Evolutionary conservation across 2,797 vertebrate species (phyloP).

Genomic region (Myiotriccus ornatus): DNA sequence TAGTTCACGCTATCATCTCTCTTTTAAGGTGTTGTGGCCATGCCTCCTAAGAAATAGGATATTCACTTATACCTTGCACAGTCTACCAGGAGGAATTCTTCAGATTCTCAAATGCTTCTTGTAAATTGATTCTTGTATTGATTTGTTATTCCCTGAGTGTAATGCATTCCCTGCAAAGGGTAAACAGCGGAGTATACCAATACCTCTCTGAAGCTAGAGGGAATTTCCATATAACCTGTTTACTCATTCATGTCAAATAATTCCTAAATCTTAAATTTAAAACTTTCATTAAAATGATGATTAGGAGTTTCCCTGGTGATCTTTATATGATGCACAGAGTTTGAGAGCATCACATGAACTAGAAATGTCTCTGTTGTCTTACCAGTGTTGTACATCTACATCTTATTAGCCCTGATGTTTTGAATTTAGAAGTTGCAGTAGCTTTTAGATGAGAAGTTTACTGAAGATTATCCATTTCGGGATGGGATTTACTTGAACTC

Average conservation of each 20-base stretch:
- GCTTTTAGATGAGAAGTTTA: not conserved
- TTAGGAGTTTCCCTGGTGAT: not conserved
- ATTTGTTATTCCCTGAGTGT: not conserved
- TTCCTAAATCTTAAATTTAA: not conserved
- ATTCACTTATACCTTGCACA: not conserved
- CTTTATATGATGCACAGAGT: not conserved
- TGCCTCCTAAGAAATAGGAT: not conserved
- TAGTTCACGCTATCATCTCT: not conserved
- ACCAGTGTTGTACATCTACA: not conserved
- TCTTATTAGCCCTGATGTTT: not conserved
- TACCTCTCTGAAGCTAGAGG: not conserved
- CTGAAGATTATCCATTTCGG: not conserved
- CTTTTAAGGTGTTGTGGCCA: not conserved
- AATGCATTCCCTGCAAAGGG: not conserved
- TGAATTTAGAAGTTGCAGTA: not conserved
- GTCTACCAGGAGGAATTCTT: not conserved
- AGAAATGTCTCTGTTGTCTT: not conserved
- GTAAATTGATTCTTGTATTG: conserved; percentile 24
- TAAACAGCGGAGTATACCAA: not conserved
- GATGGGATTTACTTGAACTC: not conserved
- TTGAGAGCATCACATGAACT: not conserved
- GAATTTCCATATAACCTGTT: not conserved
- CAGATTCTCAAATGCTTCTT: not conserved
- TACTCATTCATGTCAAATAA: not conserved
- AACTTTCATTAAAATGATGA: not conserved